Base-by-base conservation (phyloP, 2,888 invertebrate species). In the Drosophila pseudotakahashii region DNA sequence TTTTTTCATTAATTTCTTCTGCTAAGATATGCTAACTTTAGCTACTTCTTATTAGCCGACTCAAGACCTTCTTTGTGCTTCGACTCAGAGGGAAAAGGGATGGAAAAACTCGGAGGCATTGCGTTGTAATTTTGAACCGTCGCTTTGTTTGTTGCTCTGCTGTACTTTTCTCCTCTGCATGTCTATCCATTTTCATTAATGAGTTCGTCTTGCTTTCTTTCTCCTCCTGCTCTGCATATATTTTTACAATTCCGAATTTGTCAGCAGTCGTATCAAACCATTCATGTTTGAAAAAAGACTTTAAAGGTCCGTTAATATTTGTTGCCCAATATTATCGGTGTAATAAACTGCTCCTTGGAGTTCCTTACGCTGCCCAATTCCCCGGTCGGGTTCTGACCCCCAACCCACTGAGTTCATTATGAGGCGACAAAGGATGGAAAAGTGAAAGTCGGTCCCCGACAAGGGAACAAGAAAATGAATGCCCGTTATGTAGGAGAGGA, bases 1-100 rank as follows among this genome's bases (percentile, higher is more conserved):
- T 58, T 57, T 39, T 79, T 82, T 81, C 78, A 83, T 88, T 86
- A 83, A 86, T 83, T 76, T 78, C 77, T 73, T 85, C 37, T 71
- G 73, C 70, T 73, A 52, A 73, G 76, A 85, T 77, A 77, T 80
- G 73, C 66, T 51, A 70, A 66, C 75, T 71, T 73, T 41, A 52
- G 70, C 68, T 63, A 42, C 72, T 67, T 71, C 69, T 76, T 81
- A 77, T 83, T 79, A 86, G 81, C 76, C 53, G 60, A 68, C 69
- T 71, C 55, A 67, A 48, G 66, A 68, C 58, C 63, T 47, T 66
- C 70, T 68, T 60, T 61, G 37, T 54, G 41, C 47, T 36, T 36
- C 11, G 54, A 36, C 13, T 26, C 13, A 13, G 2, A 19, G 26
- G n/a, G n/a, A 45, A 45, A 51, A 11, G 48, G 14, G 37, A 30